A percentile compares a stretch with the other conserved stretches of the same genome.
Evolutionary conservation across 2,797 vertebrate species (phyloP).

Genomic region (Delichon dasypus): DNA sequence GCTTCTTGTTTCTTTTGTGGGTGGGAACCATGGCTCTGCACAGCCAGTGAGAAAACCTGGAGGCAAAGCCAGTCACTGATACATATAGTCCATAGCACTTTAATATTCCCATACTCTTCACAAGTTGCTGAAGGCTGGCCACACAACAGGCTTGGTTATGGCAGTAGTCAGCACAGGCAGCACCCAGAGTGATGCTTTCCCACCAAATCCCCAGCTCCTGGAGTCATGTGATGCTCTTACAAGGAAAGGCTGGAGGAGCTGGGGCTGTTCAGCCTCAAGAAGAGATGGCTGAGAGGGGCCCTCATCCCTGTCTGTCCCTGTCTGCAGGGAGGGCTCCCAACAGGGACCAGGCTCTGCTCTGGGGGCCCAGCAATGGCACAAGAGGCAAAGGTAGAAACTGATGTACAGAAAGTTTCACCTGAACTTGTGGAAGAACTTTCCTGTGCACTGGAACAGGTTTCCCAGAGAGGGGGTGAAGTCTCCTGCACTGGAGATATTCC

Average conservation of each 20-base stretch:
- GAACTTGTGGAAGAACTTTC: not conserved
- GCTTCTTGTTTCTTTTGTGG: not conserved
- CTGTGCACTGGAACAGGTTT: not conserved
- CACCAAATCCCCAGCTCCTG: not conserved
- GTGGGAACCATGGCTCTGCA: not conserved
- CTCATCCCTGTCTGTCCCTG: not conserved
- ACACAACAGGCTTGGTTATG: fast-evolving
- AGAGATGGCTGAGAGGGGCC: not conserved
- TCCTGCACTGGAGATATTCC: not conserved
- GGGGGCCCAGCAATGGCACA: not conserved
- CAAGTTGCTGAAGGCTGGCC: not conserved
- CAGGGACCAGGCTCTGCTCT: not conserved
- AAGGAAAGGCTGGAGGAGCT: not conserved
- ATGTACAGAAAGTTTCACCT: not conserved
- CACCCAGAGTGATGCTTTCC: not conserved
- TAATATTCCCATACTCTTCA: not conserved
- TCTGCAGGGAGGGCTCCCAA: not conserved
- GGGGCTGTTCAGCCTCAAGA: not conserved
- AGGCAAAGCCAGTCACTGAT: not conserved
- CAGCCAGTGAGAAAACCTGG: not conserved
- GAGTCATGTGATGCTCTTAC: not conserved
- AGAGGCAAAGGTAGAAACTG: not conserved
- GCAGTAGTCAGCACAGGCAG: not conserved
- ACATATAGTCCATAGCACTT: fast-evolving
- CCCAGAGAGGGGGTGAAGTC: not conserved